A percentile compares a stretch with the other conserved stretches of the same genome.
Evolutionary conservation across 1,140 invertebrate genomes (phyloP).

Genomic region (Oryctes rhinoceros): DNA sequence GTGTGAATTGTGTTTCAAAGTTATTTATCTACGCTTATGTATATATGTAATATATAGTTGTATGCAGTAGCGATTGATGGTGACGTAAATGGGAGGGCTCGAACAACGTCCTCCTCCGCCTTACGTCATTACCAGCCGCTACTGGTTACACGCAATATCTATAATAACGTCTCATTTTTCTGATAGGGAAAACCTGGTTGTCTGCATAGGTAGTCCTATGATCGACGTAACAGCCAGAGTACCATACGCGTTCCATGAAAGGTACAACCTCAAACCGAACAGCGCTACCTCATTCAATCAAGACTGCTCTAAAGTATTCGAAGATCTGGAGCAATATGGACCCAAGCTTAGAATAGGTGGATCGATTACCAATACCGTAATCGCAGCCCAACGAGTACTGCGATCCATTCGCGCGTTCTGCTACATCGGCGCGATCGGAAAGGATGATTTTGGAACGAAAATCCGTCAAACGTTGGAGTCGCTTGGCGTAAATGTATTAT

Average conservation of each 20-base stretch:
- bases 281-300: conserved; percentile 38
- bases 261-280: conserved; percentile 44
- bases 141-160: too few species aligned
- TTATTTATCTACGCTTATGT: not conserved
- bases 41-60: too few species aligned
- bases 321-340: conserved; percentile 40
- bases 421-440: conserved; percentile 63
- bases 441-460: conserved; percentile 55
- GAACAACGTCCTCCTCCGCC: too few species aligned
- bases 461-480: conserved; percentile 42
- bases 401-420: conserved; percentile 54
- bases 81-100: too few species aligned
- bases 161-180: not conserved
- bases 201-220: conserved; percentile 48
- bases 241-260: conserved; percentile 43
- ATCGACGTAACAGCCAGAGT: conserved; percentile 47
- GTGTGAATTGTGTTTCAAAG: not conserved
- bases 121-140: too few species aligned
- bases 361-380: conserved; percentile 63
- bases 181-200: conserved; percentile 39
- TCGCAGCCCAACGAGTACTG: conserved; percentile 62
- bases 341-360: conserved; percentile 58
- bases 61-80: too few species aligned
- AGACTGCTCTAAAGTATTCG: conserved; percentile 34
- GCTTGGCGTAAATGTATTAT: conserved; percentile 57